Conservation (phyloP, 1,140 invertebrate genomes). For the Aphelinus certus region DNA sequence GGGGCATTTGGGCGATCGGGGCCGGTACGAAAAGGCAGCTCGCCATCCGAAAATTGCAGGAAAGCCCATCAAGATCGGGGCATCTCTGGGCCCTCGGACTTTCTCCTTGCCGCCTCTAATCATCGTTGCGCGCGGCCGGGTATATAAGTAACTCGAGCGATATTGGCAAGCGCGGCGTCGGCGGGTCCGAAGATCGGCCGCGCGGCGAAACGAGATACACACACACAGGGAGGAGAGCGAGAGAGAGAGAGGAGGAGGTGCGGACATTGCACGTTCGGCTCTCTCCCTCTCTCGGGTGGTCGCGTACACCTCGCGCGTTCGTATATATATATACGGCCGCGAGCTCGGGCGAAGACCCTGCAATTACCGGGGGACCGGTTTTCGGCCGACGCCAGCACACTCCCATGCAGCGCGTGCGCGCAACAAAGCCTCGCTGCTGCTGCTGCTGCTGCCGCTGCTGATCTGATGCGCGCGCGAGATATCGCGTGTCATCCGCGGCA, state of each 20-base stretch:
- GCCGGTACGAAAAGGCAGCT: too few species aligned
- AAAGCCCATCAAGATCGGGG: neutral
- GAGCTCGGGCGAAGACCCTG: neutral
- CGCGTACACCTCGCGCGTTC: neutral
- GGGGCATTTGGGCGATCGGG: too few species aligned
- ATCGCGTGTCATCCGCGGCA: too few species aligned
- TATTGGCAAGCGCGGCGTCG: conserved; percentile 8
- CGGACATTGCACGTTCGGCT: too few species aligned
- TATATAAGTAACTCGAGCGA: conserved; percentile 16
- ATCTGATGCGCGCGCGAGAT: too few species aligned
- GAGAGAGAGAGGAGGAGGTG: too few species aligned
- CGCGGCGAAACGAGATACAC: neutral
- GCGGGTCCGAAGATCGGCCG: neutral
- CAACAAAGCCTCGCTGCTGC: too few species aligned
- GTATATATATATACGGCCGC: neutral
- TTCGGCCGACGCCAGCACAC: conserved; percentile 4
- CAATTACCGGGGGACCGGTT: conserved; percentile 37
- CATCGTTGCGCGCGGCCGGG: conserved; percentile 6
- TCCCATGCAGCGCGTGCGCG: too few species aligned
- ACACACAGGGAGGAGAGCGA: too few species aligned
- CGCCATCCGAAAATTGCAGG: too few species aligned
- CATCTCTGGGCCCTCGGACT: neutral
- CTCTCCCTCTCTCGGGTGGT: too few species aligned
- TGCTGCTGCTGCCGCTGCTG: too few species aligned
- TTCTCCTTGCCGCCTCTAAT: conserved; percentile 10